These are phyloP conservation scores for Tetragonula carbonaria DNA, from an alignment of 2,888 invertebrate genomes.

Conservation along the genomic window DNA sequence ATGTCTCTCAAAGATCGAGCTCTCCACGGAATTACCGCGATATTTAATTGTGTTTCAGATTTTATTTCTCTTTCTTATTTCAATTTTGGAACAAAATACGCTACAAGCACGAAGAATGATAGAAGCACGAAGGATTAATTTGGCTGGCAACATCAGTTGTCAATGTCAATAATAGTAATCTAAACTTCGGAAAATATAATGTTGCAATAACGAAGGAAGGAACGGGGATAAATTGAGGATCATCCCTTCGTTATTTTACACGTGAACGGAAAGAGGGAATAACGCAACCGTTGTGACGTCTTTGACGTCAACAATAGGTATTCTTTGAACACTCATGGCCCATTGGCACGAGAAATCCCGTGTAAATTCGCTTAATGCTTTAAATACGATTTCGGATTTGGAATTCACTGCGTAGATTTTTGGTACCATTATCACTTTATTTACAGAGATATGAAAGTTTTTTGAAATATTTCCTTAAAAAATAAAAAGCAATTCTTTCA, in stretches of 20 bases:
- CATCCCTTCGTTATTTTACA: not conserved
- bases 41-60: no score
- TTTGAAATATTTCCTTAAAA: no score
- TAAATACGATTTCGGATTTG: not conserved
- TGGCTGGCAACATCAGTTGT: not conserved
- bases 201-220: not conserved
- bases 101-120: no score
- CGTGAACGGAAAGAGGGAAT: not conserved
- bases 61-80: no score
- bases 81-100: no score
- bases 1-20: no score
- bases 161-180: not conserved
- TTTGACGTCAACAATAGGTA: not conserved
- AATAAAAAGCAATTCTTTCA: no score
- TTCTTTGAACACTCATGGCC: not conserved
- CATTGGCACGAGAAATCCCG: not conserved
- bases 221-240: not conserved
- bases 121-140: no score
- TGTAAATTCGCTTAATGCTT: not conserved
- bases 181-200: not conserved
- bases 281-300: not conserved
- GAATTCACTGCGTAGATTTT: not conserved
- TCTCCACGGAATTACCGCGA: no score
- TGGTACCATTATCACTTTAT: not conserved
- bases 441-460: no score